These are phyloP conservation scores for Meloidogyne hapla DNA, from an alignment of 1,140 invertebrate species.

Conservation along the genomic window DNA sequence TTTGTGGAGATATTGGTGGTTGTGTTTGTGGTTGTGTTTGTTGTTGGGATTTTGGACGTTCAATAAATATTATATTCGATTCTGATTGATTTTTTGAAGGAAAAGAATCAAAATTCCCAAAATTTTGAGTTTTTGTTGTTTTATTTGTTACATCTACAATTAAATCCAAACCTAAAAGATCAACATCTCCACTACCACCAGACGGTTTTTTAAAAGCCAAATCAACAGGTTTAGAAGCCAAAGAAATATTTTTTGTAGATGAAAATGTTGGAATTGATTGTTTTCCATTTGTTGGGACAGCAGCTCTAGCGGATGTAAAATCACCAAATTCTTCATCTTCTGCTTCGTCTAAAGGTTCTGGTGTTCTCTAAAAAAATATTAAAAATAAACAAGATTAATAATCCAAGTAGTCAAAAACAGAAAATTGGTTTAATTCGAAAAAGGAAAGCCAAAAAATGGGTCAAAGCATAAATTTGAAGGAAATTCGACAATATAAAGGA, in stretches of 20 bases:
- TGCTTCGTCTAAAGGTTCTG: conserved; percentile 18
- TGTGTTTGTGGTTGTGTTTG: neutral
- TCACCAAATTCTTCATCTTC: conserved; percentile 58
- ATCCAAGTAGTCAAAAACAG: too few species aligned
- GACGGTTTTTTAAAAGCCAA: neutral
- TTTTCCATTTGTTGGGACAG: neutral
- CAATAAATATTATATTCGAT: conserved; percentile 3
- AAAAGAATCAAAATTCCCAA: neutral
- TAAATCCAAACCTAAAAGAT: neutral
- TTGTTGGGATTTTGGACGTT: conserved; percentile 2
- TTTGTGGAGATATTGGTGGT: neutral
- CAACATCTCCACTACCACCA: neutral
- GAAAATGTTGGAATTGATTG: neutral
- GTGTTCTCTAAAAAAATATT: conserved; percentile 32
- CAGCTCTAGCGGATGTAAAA: conserved; percentile 47
- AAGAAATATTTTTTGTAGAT: neutral
- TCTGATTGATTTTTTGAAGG: neutral
- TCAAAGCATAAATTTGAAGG: too few species aligned
- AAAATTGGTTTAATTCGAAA: too few species aligned
- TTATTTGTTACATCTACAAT: neutral
- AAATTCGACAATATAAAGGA: too few species aligned
- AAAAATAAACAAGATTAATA: conserved; percentile 3
- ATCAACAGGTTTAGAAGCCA: neutral
- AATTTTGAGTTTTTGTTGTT: neutral
- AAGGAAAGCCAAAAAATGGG: too few species aligned